phyloP scores from a whole-genome alignment of 23 tunicate species.

The Ciona savignyi region DNA sequence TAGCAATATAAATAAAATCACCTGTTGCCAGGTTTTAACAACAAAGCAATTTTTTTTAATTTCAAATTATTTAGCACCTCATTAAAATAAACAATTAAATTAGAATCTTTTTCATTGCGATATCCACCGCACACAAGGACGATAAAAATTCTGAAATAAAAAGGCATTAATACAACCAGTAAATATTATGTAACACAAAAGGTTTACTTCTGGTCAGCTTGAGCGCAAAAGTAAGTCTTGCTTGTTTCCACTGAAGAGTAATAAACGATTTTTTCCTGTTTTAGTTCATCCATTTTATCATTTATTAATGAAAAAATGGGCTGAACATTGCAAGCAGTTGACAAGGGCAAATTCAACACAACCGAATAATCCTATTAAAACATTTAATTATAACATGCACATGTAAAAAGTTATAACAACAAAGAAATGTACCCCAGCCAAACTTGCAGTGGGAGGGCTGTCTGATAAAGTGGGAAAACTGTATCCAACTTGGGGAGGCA shows the following conservation, averaged over 20 bases:
- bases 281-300: constrained; percentile 11
- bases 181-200: background rate
- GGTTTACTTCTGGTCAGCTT: constrained; percentile 24
- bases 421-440: too few species aligned
- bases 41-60: constrained; percentile 26
- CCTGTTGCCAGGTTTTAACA: constrained; percentile 51
- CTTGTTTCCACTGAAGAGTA: constrained; percentile 2
- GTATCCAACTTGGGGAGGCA: too few species aligned
- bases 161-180: background rate
- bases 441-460: too few species aligned
- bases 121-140: background rate
- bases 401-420: too few species aligned
- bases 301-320: background rate
- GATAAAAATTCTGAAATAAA: background rate
- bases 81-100: constrained; percentile 27
- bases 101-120: constrained; percentile 32
- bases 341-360: background rate
- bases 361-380: background rate
- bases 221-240: constrained; percentile 16
- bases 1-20: too few species aligned
- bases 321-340: background rate
- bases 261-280: constrained; percentile 20
- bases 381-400: too few species aligned
- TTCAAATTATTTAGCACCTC: constrained; percentile 20
- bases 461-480: too few species aligned